A percentile compares a stretch with the other conserved stretches of the same genome.
These are phyloP conservation scores for Carcharodon carcharias DNA, from an alignment of 2,797 vertebrate genomes.

Conservation along the genomic window DNA sequence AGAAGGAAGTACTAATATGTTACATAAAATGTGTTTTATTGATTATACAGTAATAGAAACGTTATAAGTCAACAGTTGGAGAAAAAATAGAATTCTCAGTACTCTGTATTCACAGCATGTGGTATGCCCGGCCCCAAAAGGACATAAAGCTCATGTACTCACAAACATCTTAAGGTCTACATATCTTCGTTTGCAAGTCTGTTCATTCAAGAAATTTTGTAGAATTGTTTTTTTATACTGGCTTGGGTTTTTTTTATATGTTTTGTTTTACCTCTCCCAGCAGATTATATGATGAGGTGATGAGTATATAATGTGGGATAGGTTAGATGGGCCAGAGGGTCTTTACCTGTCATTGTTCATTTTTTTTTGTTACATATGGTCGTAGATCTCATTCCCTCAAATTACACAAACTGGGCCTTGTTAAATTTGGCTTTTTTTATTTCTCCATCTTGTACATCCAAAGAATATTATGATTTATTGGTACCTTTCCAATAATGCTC, in stretches of 20 bases:
- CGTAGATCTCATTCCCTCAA: background rate
- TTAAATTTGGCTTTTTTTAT: background rate
- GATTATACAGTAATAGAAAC: background rate
- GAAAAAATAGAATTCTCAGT: background rate
- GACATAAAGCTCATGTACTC: background rate
- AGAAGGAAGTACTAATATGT: background rate
- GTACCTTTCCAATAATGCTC: background rate
- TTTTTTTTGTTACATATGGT: background rate
- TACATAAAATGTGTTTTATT: background rate
- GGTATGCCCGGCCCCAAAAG: background rate
- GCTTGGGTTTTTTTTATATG: background rate
- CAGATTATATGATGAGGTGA: background rate
- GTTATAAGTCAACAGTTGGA: background rate
- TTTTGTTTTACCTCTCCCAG: background rate
- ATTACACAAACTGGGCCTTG: background rate
- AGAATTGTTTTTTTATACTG: background rate
- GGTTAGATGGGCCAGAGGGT: background rate
- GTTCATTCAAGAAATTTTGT: background rate
- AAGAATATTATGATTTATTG: background rate
- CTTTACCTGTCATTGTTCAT: background rate
- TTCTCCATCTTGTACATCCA: background rate
- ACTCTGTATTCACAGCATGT: background rate
- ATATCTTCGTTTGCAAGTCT: background rate
- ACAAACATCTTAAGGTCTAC: no score
- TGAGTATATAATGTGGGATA: background rate